phyloP scores from a whole-genome alignment of 2,113 vertebrate genomes.

The Elachura formosa region DNA sequence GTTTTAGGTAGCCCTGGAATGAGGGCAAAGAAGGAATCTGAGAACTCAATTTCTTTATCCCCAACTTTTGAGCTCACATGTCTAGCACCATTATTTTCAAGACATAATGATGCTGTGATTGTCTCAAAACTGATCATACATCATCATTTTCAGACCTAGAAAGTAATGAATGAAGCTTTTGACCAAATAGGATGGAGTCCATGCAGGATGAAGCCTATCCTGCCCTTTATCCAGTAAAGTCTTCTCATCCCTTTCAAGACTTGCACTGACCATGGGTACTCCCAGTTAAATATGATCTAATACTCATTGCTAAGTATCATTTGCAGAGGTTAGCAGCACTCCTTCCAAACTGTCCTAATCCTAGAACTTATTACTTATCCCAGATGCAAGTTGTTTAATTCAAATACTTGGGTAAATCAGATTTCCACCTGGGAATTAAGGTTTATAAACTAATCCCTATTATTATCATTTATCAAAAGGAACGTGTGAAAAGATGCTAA shows the following conservation, averaged over 20 bases:
- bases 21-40: not conserved
- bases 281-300: not conserved
- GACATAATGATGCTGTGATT: not conserved
- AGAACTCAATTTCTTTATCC: not conserved
- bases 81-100: not conserved
- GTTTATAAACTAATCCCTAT: slow-evolving; percentile 25
- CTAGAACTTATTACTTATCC: not conserved
- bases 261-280: not conserved
- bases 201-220: not conserved
- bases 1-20: not conserved
- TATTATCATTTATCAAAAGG: slow-evolving; percentile 36
- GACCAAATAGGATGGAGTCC: not conserved
- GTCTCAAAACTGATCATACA: not conserved
- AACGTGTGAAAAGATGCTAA: not conserved
- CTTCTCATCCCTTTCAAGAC: not conserved
- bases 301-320: not conserved
- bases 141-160: not conserved
- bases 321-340: not conserved
- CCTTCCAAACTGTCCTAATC: not conserved
- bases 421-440: not conserved
- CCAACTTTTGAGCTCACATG: not conserved
- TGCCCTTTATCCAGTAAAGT: not conserved
- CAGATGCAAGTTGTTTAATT: not conserved
- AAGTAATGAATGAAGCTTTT: not conserved
- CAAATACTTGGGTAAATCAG: not conserved